Evolutionary conservation across 2,113 vertebrate species (phyloP), one percentile per base, ranked within the genome.

Genomic region (Sisor rabdophorus): DNA sequence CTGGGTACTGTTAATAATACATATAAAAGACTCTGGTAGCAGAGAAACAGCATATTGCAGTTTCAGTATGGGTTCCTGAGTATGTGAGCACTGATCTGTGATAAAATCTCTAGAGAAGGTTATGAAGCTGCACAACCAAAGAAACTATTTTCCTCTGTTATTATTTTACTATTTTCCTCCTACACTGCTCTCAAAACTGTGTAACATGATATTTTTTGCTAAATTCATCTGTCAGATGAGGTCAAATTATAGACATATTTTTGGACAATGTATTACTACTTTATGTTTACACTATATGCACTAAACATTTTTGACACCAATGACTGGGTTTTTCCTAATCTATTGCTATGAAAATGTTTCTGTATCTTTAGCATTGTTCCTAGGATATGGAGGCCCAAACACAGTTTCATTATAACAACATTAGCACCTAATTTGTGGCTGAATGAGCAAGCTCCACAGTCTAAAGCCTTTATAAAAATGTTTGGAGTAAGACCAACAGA

Each of bases 91-190:
- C 52, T 72, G 32, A 47, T 70, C 48, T 58, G 11, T 44, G 44
- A 54, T 30, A 26, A 17, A 63, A 78, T 44, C 56, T 52, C 68
- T 64, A 36, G 26, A 54, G 69, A 44, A 65, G 50, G 26, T 54
- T 78, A 71, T 71, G 13, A 64, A 64, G 48, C 44, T 70, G 68
- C 63, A 55, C 19, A 71, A 67, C 26, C 58, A 58, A 59, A 53
- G 53, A 50, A 56, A 53, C 61, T 65, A 76, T 24, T 76, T 52
- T 76, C 50, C 73, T 80, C 70, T n/a, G n/a, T n/a, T n/a, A n/a
- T n/a, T n/a, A n/a, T n/a, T n/a, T n/a, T n/a, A 53, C 61, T 65
- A 76, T 24, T 76, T 52, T 76, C 50, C 73, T 80, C 70, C 74
- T 65, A 72, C 69, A 56, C 52, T 65, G 32, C 63, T 72, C 36